Percentiles rank a stretch among this genome's conserved stretches.
Conservation (phyloP, 2,888 invertebrate species). For the Ferrisia virgata region DNA sequence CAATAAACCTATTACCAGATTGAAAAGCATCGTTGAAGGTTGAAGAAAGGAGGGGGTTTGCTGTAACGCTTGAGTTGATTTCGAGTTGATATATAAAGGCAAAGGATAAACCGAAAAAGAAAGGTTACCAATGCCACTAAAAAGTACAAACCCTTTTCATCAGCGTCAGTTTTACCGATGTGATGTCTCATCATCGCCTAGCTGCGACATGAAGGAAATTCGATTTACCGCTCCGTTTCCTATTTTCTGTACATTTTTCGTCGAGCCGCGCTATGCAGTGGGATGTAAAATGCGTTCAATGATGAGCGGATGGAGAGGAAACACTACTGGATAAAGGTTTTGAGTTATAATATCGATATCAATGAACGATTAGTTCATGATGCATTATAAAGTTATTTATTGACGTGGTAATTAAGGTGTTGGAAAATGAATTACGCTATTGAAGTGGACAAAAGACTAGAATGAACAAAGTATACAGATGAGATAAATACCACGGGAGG, state of each 20-base stretch:
- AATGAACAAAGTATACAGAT: too few species aligned
- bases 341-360: too few species aligned
- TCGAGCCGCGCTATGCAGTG: background rate
- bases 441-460: too few species aligned
- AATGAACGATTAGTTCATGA: too few species aligned
- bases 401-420: too few species aligned
- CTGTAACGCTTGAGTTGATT: slow-evolving; percentile 37
- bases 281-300: background rate
- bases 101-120: slow-evolving; percentile 39
- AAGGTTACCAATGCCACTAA: slow-evolving; percentile 42
- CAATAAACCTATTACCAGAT: slow-evolving; percentile 44
- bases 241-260: slow-evolving; percentile 38
- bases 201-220: slow-evolving; percentile 41
- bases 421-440: too few species aligned
- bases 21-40: slow-evolving; percentile 42
- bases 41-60: slow-evolving; percentile 33
- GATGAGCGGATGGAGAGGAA: too few species aligned
- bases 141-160: slow-evolving; percentile 43
- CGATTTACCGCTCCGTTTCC: slow-evolving; percentile 42
- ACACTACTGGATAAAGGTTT: too few species aligned
- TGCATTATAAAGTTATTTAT: too few species aligned
- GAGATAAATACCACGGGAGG: too few species aligned
- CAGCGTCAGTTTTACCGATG: slow-evolving; percentile 41
- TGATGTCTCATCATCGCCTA: slow-evolving; percentile 41
- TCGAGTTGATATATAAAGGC: slow-evolving; percentile 41